Evolutionary conservation across 1,140 invertebrate species (phyloP), one percentile per base, ranked within the genome.

Genomic region (Pseudomyrmex pallidus): DNA sequence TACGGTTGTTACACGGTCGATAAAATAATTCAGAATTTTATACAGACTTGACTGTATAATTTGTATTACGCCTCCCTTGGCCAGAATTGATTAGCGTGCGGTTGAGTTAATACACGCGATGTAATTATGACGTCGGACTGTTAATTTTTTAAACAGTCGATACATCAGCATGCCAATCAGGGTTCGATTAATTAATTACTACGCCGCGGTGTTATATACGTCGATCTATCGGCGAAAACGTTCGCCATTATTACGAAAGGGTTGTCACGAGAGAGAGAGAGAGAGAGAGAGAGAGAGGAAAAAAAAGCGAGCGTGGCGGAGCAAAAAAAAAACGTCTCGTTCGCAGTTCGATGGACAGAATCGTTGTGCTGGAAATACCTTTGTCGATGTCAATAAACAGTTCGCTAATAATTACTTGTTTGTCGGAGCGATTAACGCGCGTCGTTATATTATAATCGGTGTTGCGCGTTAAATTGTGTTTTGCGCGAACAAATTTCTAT

Each of bases 351-450:
- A 80, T 80, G 76, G 76, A 80, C 76, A 80, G 76, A 80, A 80
- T 80, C 76, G 76, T 12, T 80, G 44, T 80, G 76, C 76, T 72
- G 76, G 66, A 80, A 80, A 72, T 80, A 80, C 76, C 76, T 80
- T 80, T 80, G 76, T 80, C 76, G 76, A 80, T 80, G 76, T 80
- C 76, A 80, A 80, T 80, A 80, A 80, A 80, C 76, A 80, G 76
- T 80, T 80, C 22, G 76, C 56, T 80, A 80, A 80, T 80, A 80
- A 80, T 80, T 72, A 80, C 70, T 80, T 66, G 76, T 80, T 80
- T 80, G 76, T 50, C 46, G 76, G 22, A 72, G 76, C 76, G 76
- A 80, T 70, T 80, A 80, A 80, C 54, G 20, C 54, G 76, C 76
- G 66, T 59, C 50, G 50, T 20, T 66, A 57, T 72, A 80, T 80